Evolutionary conservation across 2,797 vertebrate genomes (phyloP).

Genomic region (Poeciliopsis infans): DNA sequence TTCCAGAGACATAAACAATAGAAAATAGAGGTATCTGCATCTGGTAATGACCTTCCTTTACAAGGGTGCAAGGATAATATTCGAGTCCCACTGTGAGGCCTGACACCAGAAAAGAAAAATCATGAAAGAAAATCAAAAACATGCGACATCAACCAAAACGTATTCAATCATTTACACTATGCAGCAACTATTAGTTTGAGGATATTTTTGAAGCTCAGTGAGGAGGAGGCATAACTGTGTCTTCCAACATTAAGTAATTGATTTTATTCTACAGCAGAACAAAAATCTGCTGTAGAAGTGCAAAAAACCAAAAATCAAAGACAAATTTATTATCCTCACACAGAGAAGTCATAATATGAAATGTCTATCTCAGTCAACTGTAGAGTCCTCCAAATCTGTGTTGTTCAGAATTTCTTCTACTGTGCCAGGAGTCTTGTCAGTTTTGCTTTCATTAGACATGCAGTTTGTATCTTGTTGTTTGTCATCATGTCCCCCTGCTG

Average conservation of each 20-base stretch:
- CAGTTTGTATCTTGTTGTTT: slow-evolving; percentile 20
- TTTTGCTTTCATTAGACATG: slow-evolving; percentile 32
- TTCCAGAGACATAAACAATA: neutral
- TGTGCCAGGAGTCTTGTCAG: slow-evolving; percentile 1
- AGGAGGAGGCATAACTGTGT: neutral
- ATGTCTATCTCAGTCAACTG: slow-evolving; percentile 22
- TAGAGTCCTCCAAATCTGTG: slow-evolving; percentile 10
- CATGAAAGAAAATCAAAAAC: neutral
- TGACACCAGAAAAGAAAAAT: neutral
- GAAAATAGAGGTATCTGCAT: neutral
- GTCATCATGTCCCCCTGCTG: slow-evolving; percentile 31
- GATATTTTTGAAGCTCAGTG: neutral
- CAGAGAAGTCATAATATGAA: neutral
- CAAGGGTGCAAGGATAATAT: neutral
- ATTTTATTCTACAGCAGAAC: neutral
- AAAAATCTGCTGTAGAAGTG: neutral
- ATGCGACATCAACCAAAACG: neutral
- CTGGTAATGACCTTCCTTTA: neutral
- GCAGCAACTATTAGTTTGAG: neutral
- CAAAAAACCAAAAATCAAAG: slow-evolving; percentile 4
- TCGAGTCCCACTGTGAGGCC: neutral
- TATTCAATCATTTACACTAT: neutral
- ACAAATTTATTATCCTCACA: neutral
- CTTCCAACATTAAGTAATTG: neutral
- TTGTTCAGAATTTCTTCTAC: slow-evolving; percentile 8